Base-by-base conservation (phyloP, 37 sponge, comb jelly and placozoan species). In the Amphimedon queenslandica region DNA sequence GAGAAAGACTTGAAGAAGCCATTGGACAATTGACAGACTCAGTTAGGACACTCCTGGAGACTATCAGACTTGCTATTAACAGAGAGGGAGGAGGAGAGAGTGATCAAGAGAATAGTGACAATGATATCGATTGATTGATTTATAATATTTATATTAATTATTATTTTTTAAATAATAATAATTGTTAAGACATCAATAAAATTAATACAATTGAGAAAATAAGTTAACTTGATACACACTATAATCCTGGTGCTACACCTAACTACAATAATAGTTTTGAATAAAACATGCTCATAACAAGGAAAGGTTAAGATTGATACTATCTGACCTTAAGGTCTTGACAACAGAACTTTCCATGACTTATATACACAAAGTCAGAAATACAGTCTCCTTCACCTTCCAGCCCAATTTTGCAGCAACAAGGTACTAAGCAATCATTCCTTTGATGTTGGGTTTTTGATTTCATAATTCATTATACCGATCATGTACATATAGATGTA, bases 1-100 rank as follows among this genome's bases (percentile, higher is more conserved):
- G 78, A 32, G 43, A 73, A 31, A 61, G 72, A 41, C 58, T 84
- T 10, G 78, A 84, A 63, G 28, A 30, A 1, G 38, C 78, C 6
- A 24, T 84, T 31, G 73, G 73, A 10, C 40, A 68, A 35, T 43
- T 85, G 40, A 47, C 70, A 20, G 23, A 39, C 4, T 41, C 76
- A 18, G 40, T 84, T 27, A 69, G 71, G 58, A 33, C 43, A 37
- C 28, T 77, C 2, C 2, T 84, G 13, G 34, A 66, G 43, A 34
- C 8, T 6, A 11, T 60, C 8, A 11, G 61, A 60, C 5, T n/a
- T n/a, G 61, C 28, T 11, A 25, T 6, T 11, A 25, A 60, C 61
- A 25, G 21, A 60, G 61, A 25, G 53, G 13, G 53, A 47, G 53
- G 53, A 47, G 53, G 53, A 13, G 61, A 60, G 21, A n/a, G 21